Evolutionary conservation across 2,797 vertebrate genomes (phyloP), one percentile per base, ranked within the genome.

Genomic region (Eulemur rubriventer): DNA sequence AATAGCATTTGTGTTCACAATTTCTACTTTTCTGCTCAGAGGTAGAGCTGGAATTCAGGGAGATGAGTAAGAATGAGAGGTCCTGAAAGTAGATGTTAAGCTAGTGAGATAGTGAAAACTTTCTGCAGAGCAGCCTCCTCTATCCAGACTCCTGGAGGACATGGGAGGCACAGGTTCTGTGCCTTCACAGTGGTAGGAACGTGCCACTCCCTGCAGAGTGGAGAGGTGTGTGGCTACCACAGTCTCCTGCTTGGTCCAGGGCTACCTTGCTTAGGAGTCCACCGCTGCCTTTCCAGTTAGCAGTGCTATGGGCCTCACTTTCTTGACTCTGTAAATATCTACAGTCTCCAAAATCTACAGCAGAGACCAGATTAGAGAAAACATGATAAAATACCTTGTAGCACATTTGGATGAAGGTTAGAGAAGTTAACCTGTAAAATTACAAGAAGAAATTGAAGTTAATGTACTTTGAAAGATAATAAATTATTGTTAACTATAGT

Each of bases 371-470:
- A 28, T 79, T 84, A 78, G 35, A 30, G 57, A 63, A 87, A 69
- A 91, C 41, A 33, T 28, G 57, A 69, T 63, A 78, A 46, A n/a
- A 83, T 83, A 10, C 16, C 43, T 30, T 12, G 3, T 75, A 69
- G 41, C 28, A 67, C n/a, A 22, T 63, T 72, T 65, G 11, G 8
- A 35, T n/a, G 28, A 85, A 81, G 76, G 26, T 89, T 69, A 75
- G 26, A 88, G 41, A 70, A 73, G 30, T 59, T 50, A 92, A 59
- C 65, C 41, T 38, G 16, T 65, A 67, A 48, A 87, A 70, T 85
- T 35, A 43, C 8, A 30, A 43, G 33, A 96, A 75, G n/a, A 79
- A 50, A 48, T 82, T 81, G 43, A 82, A 38, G n/a, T 65, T 91
- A 26, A 8, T 10, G 7, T 55, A 57, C 72, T 89, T 96, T 7